Conservation (phyloP, 2,797 vertebrate species). For the Labroides dimidiatus region DNA sequence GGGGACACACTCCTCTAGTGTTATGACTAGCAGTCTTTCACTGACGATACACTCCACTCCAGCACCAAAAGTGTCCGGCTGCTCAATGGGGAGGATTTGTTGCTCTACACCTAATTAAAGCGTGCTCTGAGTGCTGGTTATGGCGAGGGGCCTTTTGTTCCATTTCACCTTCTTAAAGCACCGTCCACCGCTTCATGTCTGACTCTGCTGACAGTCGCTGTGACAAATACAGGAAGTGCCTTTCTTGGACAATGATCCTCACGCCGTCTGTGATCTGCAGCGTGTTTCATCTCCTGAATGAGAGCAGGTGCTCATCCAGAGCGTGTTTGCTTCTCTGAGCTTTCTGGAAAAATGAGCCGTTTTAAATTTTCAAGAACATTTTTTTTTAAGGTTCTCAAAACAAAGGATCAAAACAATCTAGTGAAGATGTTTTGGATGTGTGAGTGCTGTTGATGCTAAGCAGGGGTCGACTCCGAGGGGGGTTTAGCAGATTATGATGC, state of each 20-base stretch:
- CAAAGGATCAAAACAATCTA: neutral
- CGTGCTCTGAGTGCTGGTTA: conserved; percentile 73
- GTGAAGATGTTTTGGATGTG: conserved; percentile 45
- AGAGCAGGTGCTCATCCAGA: conserved; percentile 1
- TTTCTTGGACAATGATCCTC: conserved; percentile 17
- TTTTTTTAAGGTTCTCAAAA: neutral
- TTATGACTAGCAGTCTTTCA: conserved; percentile 77
- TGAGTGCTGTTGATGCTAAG: conserved; percentile 25
- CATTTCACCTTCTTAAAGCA: conserved; percentile 74
- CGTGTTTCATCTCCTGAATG: conserved; percentile 11
- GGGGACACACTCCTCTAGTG: conserved; percentile 73
- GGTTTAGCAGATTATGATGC: conserved; percentile 49
- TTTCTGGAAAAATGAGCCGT: neutral
- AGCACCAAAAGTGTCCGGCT: conserved; percentile 75
- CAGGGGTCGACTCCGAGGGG: conserved; percentile 19
- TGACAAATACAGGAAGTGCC: conserved; percentile 23
- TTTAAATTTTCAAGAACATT: too few relatives aligned
- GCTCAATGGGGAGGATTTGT: conserved; percentile 81
- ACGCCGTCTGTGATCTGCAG: conserved; percentile 15
- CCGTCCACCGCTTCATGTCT: conserved; percentile 64
- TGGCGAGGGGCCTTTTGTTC: conserved; percentile 73
- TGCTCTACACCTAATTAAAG: conserved; percentile 83
- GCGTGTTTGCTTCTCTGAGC: neutral
- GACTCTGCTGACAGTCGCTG: conserved; percentile 58
- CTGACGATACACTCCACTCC: conserved; percentile 73